Percentiles rank a stretch among this genome's conserved stretches.
Conservation (phyloP, 2,888 invertebrate genomes). For the Heliconius charithonia region DNA sequence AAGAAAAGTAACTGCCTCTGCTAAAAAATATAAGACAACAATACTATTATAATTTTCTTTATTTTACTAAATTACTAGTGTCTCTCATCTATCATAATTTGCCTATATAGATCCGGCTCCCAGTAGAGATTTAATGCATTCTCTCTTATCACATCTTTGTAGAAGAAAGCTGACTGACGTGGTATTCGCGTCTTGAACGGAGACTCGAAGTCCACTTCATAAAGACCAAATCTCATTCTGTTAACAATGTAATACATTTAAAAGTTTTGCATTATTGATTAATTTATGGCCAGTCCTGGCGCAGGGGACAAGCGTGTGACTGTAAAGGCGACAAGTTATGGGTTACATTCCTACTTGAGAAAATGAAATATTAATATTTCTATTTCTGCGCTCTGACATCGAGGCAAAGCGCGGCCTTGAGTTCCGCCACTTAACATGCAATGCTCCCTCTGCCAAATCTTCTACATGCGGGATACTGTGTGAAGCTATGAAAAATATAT, state of each 20-base stretch:
- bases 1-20: too few relatives aligned
- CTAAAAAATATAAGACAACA: not conserved
- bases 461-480: too few relatives aligned
- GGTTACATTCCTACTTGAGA: too few relatives aligned
- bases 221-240: conserved; percentile 3
- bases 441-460: too few relatives aligned
- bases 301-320: too few relatives aligned
- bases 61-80: not conserved
- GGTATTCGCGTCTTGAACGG: conserved; percentile 16
- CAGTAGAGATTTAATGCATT: not conserved
- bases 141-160: conserved; percentile 9
- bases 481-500: too few relatives aligned
- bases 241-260: not conserved
- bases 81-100: conserved; percentile 10
- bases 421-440: too few relatives aligned
- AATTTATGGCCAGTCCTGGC: too few relatives aligned
- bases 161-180: conserved; percentile 19
- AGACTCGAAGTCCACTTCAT: conserved; percentile 8
- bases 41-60: not conserved
- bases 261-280: not conserved
- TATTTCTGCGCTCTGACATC: too few relatives aligned
- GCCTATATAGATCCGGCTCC: not conserved
- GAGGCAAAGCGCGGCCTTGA: too few relatives aligned
- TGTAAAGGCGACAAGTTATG: too few relatives aligned
- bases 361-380: too few relatives aligned